Base-by-base conservation (phyloP, 2,888 invertebrate species). In the Athrips mouffetella region DNA sequence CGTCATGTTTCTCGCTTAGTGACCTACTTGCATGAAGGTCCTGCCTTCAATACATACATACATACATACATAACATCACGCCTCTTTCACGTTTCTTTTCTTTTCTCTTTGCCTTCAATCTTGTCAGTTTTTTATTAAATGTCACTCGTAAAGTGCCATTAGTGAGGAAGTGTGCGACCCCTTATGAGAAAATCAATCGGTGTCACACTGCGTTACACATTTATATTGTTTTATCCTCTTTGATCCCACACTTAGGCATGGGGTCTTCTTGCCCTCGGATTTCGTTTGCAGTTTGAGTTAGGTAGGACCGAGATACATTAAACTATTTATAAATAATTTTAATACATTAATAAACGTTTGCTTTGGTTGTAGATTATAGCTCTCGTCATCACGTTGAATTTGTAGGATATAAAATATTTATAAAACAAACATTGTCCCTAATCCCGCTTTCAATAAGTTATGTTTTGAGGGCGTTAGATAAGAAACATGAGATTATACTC, bases 1-100 rank as follows among this genome's bases (percentile, higher is more conserved):
- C 74, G 75, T 83, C 83, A 83, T 82, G 80, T 75, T 76, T 70
- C 66, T 68, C 64, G 65, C 70, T 73, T 70, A 70, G 67, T 80
- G 80, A 80, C 80, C 80, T 73, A 80, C 73, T 80, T 80, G 68
- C 52, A 65, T 59, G 63, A 64, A 73, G 68, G 67, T 59, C 65
- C 50, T 58, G 51, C 58, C 52, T 54, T 53, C 33, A 47, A 48
- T 50, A n/a, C n/a, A n/a, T n/a, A n/a, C n/a, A n/a, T n/a, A n/a
- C n/a, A n/a, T n/a, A n/a, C n/a, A n/a, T n/a, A n/a, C n/a, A n/a
- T n/a, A n/a, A n/a, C n/a, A n/a, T n/a, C n/a, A n/a, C n/a, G n/a
- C n/a, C n/a, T n/a, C 35, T 49, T 27, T 30, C 29, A 41, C 62
- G 62, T 54, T 61, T 69, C n/a, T n/a, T n/a, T n/a, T n/a, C n/a